Evolutionary conservation across 2,113 vertebrate species (phyloP), one percentile per base, ranked within the genome.

Genomic region (Eudyptes chrysolophus): DNA sequence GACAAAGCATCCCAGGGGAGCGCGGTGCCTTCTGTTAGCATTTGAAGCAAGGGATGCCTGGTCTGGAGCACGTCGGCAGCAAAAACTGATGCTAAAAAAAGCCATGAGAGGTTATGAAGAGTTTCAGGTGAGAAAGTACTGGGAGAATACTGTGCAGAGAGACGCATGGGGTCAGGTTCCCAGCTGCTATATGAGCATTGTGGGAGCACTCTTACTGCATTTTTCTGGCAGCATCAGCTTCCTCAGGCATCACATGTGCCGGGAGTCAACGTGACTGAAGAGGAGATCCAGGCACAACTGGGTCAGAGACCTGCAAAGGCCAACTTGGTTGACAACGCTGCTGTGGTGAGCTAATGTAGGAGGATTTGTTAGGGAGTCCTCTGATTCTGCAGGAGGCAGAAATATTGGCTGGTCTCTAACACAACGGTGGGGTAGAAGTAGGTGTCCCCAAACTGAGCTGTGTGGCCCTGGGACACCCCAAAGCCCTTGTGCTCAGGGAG

Each of bases 1-100:
- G 54, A 66, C 34, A 74, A 74, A 92, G 13, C 5, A 38, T 77
- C 72, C 40, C 46, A 27, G n/a, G 27, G 58, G 40, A 89, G 42
- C 27, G 32, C 1, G 1, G 16, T 84, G 42, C 60, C 57, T 78
- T 91, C 89, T 75, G 46, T 42, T 51, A 66, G 16, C 26, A 42
- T 55, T 16, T 22, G 16, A 55, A 81, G 51, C 20, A 84, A 87
- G 46, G 12, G 20, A 29, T 93, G 49, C 54, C 75, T 94, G 71
- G 34, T 69, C 71, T 72, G 66, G 54, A 96, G 79, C 93, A 94
- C 2, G 3, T 80, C 11, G 0, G 84, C 77, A 92, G 64, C 17
- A 84, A 62, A 90, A 90, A 80, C 12, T 20, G 40, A 40, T 84
- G 79, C 80, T 94, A 88, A 96, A 94, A 94, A 95, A 90, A 92